A percentile compares a stretch with the other conserved stretches of the same genome.
Evolutionary conservation across 2,113 vertebrate species (phyloP).

Genomic region (Ailurus styani): DNA sequence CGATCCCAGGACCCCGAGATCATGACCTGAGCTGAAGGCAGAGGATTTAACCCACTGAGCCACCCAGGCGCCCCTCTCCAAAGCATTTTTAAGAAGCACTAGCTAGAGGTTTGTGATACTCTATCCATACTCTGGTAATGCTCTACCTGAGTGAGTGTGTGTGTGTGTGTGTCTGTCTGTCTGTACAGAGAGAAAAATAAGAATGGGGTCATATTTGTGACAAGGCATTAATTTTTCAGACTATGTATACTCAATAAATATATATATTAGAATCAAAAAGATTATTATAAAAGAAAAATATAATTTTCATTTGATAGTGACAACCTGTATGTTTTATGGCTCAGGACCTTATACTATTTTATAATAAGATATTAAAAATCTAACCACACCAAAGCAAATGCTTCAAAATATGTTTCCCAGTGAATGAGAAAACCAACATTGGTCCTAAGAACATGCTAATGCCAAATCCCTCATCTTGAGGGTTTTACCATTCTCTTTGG

Average conservation of each 20-base stretch:
- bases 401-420: slow-evolving; percentile 4
- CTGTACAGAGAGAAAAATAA: background rate
- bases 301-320: background rate
- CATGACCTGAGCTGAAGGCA: no score
- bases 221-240: background rate
- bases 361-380: background rate
- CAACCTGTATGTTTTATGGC: background rate
- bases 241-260: background rate
- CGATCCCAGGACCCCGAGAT: no score
- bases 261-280: background rate
- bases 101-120: background rate
- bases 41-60: no score
- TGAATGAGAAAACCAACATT: background rate
- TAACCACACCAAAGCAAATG: background rate
- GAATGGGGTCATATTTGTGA: background rate
- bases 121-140: background rate
- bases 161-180: background rate
- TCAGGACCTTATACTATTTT: background rate
- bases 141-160: background rate
- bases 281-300: background rate
- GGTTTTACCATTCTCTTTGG: background rate
- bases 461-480: background rate
- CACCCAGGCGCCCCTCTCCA: no score
- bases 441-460: background rate
- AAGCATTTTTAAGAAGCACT: background rate